Conservation (phyloP, 1,140 invertebrate genomes). For the Lucilia sericata region DNA sequence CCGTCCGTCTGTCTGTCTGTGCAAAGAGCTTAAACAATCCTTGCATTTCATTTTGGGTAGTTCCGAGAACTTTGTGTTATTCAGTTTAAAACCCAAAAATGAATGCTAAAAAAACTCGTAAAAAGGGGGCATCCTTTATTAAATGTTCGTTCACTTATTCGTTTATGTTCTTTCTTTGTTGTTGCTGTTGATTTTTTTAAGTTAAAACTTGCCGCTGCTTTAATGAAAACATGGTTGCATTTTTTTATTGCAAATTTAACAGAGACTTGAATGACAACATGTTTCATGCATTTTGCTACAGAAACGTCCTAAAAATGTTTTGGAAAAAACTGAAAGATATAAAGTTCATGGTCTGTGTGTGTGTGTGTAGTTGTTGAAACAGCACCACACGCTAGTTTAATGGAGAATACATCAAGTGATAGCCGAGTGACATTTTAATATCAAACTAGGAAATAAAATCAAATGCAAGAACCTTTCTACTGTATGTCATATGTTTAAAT, state of each 20-base stretch:
- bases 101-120: background rate
- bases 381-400: background rate
- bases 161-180: background rate
- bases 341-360: background rate
- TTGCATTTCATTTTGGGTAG: constrained; percentile 12
- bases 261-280: background rate
- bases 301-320: background rate
- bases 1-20: background rate
- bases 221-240: constrained; percentile 15
- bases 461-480: no score
- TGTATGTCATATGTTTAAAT: no score
- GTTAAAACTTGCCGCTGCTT: constrained; percentile 15
- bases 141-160: constrained; percentile 2
- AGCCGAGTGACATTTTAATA: background rate
- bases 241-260: constrained; percentile 7
- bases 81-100: background rate
- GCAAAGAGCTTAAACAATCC: background rate
- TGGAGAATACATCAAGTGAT: background rate
- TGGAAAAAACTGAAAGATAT: constrained; percentile 3
- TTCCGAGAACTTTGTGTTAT: constrained; percentile 3
- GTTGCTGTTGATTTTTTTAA: background rate
- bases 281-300: background rate
- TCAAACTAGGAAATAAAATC: no score
- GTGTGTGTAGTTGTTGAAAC: background rate
- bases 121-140: constrained; percentile 20